A percentile compares a stretch with the other conserved stretches of the same genome.
Evolutionary conservation across 1,140 invertebrate genomes (phyloP).

Genomic region (Cherax destructor): DNA sequence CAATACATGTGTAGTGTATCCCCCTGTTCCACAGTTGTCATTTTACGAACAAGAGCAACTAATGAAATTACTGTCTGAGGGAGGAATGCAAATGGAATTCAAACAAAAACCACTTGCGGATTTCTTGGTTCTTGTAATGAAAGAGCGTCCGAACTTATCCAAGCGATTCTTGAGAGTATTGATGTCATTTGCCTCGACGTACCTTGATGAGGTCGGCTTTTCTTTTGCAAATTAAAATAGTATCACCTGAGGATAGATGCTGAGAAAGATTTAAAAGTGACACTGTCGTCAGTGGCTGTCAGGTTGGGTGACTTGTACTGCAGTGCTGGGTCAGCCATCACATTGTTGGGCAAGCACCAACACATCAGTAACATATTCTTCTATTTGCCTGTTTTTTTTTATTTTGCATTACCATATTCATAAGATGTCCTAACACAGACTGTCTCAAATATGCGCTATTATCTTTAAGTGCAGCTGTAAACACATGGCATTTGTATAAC

Average conservation of each 20-base stretch:
- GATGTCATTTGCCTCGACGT: slow-evolving; percentile 23
- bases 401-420: too few species aligned
- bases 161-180: slow-evolving; percentile 16
- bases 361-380: too few species aligned
- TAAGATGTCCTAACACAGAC: too few species aligned
- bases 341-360: background rate
- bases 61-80: background rate
- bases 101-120: slow-evolving; percentile 22
- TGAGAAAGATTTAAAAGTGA: slow-evolving; percentile 12
- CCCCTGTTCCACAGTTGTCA: slow-evolving; percentile 18
- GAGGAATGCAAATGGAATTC: slow-evolving; percentile 26
- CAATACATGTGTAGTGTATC: slow-evolving; percentile 11
- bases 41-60: slow-evolving; percentile 14
- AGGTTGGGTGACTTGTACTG: slow-evolving; percentile 14
- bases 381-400: too few species aligned
- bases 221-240: slow-evolving; percentile 4
- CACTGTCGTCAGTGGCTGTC: background rate
- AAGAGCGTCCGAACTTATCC: slow-evolving; percentile 6
- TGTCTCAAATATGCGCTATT: too few species aligned
- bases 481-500: too few species aligned
- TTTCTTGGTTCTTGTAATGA: slow-evolving; percentile 15
- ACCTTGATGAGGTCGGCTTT: slow-evolving; percentile 25
- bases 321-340: slow-evolving; percentile 4
- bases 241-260: slow-evolving; percentile 5
- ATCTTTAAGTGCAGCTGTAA: too few species aligned